phyloP scores from a whole-genome alignment of 2,797 vertebrate species.

The Rousettus madagascariensis region DNA sequence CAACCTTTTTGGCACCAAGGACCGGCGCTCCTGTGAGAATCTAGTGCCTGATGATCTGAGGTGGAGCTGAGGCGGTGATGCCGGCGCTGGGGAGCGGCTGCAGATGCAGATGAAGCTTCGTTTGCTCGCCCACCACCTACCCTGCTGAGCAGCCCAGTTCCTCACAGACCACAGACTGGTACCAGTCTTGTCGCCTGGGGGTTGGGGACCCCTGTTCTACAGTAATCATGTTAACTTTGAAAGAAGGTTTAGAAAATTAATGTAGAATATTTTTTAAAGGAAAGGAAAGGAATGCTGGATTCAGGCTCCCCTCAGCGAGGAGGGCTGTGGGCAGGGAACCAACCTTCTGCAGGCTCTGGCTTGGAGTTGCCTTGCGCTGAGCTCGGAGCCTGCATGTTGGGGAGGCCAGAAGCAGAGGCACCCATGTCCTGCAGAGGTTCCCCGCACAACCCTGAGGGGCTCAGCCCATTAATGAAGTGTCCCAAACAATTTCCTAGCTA shows the following conservation, averaged over 20 bases:
- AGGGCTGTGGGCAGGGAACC: accelerated
- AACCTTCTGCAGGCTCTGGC: accelerated
- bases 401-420: background rate
- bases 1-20: too few species aligned
- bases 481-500: background rate
- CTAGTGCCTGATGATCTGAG: too few species aligned
- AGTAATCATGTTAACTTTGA: background rate
- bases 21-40: too few species aligned
- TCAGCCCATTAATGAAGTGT: background rate
- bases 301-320: background rate
- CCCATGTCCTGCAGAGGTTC: background rate
- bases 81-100: too few species aligned
- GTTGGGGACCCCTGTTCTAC: background rate
- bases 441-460: background rate
- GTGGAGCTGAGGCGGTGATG: too few species aligned
- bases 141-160: too few species aligned
- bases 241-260: background rate
- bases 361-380: background rate
- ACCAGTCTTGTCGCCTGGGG: too few species aligned
- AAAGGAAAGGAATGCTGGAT: background rate
- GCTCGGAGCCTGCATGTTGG: background rate
- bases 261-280: background rate
- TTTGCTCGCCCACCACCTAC: too few species aligned
- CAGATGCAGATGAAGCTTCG: too few species aligned
- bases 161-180: too few species aligned